Evolutionary conservation across 2,888 invertebrate genomes (phyloP).

Genomic region (Scaptomyza flava): DNA sequence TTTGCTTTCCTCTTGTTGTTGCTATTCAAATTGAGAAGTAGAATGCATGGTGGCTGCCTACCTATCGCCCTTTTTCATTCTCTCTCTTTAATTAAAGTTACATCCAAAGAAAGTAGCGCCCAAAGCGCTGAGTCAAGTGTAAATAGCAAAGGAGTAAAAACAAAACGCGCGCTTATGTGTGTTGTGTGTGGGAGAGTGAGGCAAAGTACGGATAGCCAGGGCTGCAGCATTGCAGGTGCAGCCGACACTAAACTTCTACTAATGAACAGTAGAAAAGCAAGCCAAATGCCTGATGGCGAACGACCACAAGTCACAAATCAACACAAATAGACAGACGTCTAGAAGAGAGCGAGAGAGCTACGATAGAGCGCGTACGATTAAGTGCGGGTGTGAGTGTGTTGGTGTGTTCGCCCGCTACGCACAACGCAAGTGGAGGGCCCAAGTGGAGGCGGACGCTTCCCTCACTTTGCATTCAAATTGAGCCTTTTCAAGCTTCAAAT

Average conservation of each 20-base stretch:
- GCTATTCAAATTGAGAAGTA: slow-evolving; percentile 72
- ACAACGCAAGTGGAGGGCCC: slow-evolving; percentile 31
- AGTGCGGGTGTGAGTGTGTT: slow-evolving; percentile 1
- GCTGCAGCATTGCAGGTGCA: slow-evolving; percentile 55
- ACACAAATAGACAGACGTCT: slow-evolving; percentile 32
- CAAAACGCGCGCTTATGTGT: neutral
- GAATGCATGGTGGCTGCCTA: slow-evolving; percentile 50
- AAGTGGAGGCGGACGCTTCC: slow-evolving; percentile 7
- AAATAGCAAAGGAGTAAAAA: slow-evolving; percentile 34
- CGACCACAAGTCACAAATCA: slow-evolving; percentile 39
- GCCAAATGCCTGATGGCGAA: slow-evolving; percentile 41
- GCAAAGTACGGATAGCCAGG: neutral
- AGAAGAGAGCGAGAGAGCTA: slow-evolving; percentile 1
- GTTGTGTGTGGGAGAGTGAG: neutral
- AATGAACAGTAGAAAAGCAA: slow-evolving; percentile 74
- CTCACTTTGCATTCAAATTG: slow-evolving; percentile 44
- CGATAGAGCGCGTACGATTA: neutral
- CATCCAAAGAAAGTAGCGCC: slow-evolving; percentile 44
- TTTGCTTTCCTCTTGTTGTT: slow-evolving; percentile 55
- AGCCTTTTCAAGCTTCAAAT: slow-evolving; percentile 36
- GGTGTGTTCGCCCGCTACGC: slow-evolving; percentile 20
- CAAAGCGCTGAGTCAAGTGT: slow-evolving; percentile 49
- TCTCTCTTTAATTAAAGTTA: slow-evolving; percentile 5
- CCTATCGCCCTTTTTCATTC: neutral
- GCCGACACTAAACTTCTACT: slow-evolving; percentile 56